Conservation (phyloP, 2,797 vertebrate genomes). For the Chiloscyllium punctatum region DNA sequence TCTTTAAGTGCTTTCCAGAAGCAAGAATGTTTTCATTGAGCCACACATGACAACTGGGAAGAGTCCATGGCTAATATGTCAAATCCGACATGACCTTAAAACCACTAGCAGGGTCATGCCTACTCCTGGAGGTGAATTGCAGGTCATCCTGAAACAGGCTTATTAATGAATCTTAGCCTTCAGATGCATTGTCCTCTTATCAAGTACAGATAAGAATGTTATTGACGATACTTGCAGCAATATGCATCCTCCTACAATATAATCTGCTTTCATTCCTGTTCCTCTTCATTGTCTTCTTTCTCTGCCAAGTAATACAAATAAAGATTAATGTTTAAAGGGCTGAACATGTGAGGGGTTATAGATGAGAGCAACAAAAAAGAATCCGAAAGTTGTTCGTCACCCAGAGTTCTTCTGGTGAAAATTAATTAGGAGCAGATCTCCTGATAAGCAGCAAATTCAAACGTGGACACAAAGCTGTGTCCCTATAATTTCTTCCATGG, state of each 20-base stretch:
- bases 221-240: neutral
- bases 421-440: neutral
- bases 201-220: neutral
- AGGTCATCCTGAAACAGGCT: neutral
- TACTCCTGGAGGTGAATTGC: neutral
- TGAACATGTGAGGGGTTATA: neutral
- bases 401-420: neutral
- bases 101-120: no score
- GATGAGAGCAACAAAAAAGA: neutral
- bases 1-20: neutral
- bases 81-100: neutral
- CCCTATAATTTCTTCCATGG: neutral
- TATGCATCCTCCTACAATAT: neutral
- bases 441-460: neutral
- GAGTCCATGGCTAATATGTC: neutral
- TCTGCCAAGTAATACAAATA: neutral
- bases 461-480: neutral
- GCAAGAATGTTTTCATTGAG: neutral
- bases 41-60: neutral
- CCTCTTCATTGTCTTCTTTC: neutral
- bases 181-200: neutral
- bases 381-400: neutral
- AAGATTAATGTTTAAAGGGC: neutral
- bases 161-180: neutral
- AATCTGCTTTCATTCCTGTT: neutral